A percentile compares a stretch with the other conserved stretches of the same genome.
phyloP scores from a whole-genome alignment of 1,140 invertebrate genomes.

The Lepidurus arcticus region DNA sequence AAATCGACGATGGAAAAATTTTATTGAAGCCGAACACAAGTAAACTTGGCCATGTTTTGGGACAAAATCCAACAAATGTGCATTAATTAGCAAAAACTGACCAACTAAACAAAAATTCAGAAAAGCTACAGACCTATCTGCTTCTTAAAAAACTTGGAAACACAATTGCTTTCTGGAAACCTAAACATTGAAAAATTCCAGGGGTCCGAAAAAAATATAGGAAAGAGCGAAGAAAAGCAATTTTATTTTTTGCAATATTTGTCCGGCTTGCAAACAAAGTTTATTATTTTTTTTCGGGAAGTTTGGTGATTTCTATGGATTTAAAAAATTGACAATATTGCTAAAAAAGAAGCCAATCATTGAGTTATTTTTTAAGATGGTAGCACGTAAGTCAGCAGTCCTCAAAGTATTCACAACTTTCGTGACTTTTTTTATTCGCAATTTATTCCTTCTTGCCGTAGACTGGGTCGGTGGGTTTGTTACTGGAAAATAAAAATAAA shows the following conservation, averaged over 20 bases:
- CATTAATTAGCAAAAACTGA: not conserved
- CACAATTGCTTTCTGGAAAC: no score
- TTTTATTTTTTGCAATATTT: no score
- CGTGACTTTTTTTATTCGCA: not conserved
- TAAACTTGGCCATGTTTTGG: not conserved
- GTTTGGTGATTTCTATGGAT: not conserved
- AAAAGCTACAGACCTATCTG: no score
- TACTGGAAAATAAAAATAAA: conserved; percentile 36
- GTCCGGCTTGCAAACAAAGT: no score
- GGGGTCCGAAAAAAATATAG: no score
- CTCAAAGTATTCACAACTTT: no score
- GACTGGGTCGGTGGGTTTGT: conserved; percentile 36
- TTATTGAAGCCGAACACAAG: conserved; percentile 7
- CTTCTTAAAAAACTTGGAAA: no score
- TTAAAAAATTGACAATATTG: not conserved
- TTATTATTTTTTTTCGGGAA: no score
- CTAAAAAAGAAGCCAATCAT: not conserved
- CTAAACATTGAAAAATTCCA: no score
- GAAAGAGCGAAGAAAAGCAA: no score
- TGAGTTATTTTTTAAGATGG: no score
- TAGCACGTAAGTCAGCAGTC: no score
- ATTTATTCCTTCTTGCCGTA: conserved; percentile 33
- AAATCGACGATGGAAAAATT: not conserved
- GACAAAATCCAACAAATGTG: not conserved
- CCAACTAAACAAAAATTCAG: not conserved